These are phyloP conservation scores for Sinella curviseta DNA, from an alignment of 1,140 invertebrate species.

Conservation along the genomic window DNA sequence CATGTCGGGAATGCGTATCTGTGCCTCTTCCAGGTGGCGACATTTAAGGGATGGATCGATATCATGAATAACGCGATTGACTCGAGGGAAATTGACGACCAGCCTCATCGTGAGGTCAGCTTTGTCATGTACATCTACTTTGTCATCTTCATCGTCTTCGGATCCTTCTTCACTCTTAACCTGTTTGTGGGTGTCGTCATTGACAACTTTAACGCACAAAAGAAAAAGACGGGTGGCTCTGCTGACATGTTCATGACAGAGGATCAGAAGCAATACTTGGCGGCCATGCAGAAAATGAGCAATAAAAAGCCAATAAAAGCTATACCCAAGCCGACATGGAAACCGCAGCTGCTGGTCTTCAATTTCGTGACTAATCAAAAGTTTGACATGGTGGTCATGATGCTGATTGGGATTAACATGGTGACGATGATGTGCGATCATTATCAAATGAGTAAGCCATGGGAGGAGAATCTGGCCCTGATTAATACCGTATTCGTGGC, in stretches of 20 bases:
- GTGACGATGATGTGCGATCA: conserved; percentile 76
- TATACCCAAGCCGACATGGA: conserved; percentile 92
- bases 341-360: conserved; percentile 91
- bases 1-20: conserved; percentile 96
- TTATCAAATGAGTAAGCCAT: conserved; percentile 75
- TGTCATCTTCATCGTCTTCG: conserved; percentile 95
- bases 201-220: conserved; percentile 98
- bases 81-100: conserved; percentile 71
- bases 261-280: conserved; percentile 99
- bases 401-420: conserved; percentile 98
- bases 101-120: conserved; percentile 89
- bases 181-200: conserved; percentile 98
- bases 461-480: conserved; percentile 79
- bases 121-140: conserved; percentile 92
- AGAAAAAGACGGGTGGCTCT: conserved; percentile 97
- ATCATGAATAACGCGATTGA: conserved; percentile 98
- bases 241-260: conserved; percentile 99
- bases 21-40: conserved; percentile 97
- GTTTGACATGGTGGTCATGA: conserved; percentile 99
- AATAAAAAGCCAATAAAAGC: conserved; percentile 96
- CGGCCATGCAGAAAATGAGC: conserved; percentile 99
- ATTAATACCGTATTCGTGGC: conserved; percentile 97
- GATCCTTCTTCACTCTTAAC: conserved; percentile 96
- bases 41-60: conserved; percentile 91
- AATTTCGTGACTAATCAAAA: conserved; percentile 97